Evolutionary conservation across 2,113 vertebrate genomes (phyloP), one percentile per base, ranked within the genome.

Genomic region (Mesitornis unicolor): DNA sequence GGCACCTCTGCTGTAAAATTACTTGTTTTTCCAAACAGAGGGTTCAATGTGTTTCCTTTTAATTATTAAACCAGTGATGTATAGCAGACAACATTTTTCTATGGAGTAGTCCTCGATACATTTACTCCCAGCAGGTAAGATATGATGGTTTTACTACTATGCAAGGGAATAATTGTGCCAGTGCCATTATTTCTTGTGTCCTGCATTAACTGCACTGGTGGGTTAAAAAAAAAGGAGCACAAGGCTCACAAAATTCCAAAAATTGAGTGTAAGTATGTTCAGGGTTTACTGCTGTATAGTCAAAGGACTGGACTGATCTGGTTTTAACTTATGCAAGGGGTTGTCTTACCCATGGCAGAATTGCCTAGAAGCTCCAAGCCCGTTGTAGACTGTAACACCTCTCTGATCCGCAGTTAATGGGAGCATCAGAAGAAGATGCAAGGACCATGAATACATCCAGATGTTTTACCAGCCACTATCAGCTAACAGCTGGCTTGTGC

Each of bases 121-220:
- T 83, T 95, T 93, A 83, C 51, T 84, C 53, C 36, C 60, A 63
- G 64, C 67, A 90, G 47, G 73, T 85, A 92, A 89, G 48, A 61
- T 8, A 9, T 13, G 64, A 91, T 7, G 16, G 25, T 15, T 97
- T 94, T 77, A 61, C 68, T 86, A 25, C 54, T 45, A 77, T 73
- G 84, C 40, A 68, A 68, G n/a, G 82, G 51, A 93, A 80, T 61
- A 88, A 70, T 25, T 67, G 47, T 53, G n/a, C 65, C 42, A 51
- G 38, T 65, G 75, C 50, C 54, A 13, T 26, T 84, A 33, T 48
- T n/a, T 80, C 54, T 91, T 21, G 31, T 67, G 57, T 36, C 28
- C 70, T 48, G 76, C 40, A 21, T 89, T 92, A 91, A 50, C 33
- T 79, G 60, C 73, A 64, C 31, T 69, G 57, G 26, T 17, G 76